phyloP scores from a whole-genome alignment of 2,797 vertebrate genomes.

The Podargus strigoides region DNA sequence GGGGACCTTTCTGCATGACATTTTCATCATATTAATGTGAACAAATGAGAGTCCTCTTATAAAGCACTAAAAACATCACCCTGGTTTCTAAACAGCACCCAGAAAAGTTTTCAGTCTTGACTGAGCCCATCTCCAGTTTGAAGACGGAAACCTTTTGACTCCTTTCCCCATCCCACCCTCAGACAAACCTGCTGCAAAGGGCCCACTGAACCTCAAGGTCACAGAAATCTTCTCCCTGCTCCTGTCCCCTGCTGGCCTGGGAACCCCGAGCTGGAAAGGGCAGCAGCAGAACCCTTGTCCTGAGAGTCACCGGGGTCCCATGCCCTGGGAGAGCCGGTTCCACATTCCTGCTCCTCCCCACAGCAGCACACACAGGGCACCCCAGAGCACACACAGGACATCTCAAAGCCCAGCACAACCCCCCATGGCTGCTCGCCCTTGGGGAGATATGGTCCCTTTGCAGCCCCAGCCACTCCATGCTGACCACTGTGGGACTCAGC shows the following conservation, averaged over 20 bases:
- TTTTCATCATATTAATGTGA: neutral
- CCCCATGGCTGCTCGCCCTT: accelerated
- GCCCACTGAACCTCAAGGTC: neutral
- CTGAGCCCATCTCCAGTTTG: neutral
- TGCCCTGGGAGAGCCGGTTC: neutral
- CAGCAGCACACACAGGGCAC: accelerated
- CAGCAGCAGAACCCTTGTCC: neutral
- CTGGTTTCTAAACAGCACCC: neutral
- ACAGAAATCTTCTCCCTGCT: neutral
- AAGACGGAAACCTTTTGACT: neutral
- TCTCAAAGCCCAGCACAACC: neutral
- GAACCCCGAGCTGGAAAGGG: neutral
- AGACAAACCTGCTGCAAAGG: neutral
- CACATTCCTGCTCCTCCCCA: neutral
- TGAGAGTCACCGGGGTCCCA: accelerated
- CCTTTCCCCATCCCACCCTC: neutral
- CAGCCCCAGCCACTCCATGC: neutral
- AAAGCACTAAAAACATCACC: neutral
- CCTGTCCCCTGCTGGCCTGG: neutral
- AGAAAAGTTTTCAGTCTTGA: neutral
- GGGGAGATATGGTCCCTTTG: accelerated
- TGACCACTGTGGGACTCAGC: neutral
- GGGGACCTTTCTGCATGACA: neutral
- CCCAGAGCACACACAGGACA: neutral
- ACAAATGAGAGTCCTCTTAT: neutral